Percentiles rank a stretch among this genome's conserved stretches.
Conservation (phyloP, 2,113 vertebrate genomes). For the Cyanoliseus patagonus region DNA sequence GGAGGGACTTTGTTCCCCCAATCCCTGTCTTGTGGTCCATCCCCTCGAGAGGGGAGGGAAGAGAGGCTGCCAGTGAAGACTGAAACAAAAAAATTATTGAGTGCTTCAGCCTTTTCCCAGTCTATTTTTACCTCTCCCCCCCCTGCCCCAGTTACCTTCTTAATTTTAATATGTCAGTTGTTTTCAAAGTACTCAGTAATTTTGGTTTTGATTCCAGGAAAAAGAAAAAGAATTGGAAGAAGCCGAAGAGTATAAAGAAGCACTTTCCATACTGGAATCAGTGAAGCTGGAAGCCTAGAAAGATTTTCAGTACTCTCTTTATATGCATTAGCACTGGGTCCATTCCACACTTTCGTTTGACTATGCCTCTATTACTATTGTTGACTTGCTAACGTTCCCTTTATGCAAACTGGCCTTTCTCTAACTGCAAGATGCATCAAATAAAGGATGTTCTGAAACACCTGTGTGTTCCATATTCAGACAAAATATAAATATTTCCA, state of each 20-base stretch:
- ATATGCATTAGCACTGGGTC: conserved; percentile 68
- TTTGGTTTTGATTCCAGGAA: conserved; percentile 81
- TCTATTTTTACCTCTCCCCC: not conserved
- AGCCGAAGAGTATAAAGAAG: conserved; percentile 90
- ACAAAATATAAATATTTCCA: not conserved
- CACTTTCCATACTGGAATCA: conserved; percentile 84
- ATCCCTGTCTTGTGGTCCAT: not conserved
- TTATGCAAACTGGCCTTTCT: conserved; percentile 61
- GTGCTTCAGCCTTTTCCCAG: not conserved
- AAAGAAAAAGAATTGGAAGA: conserved; percentile 89
- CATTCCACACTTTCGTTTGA: conserved; percentile 81
- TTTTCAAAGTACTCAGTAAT: conserved; percentile 7
- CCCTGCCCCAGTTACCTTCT: not conserved
- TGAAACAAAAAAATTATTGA: not conserved
- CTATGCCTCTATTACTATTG: conserved; percentile 49
- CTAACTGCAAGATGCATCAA: conserved; percentile 58
- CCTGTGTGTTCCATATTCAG: conserved; percentile 55
- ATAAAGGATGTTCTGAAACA: conserved; percentile 68
- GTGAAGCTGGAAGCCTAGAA: conserved; percentile 90
- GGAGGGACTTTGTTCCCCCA: not conserved
- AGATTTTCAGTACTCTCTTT: conserved; percentile 58
- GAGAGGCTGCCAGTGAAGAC: not conserved
- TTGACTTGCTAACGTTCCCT: conserved; percentile 53
- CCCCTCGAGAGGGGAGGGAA: not conserved
- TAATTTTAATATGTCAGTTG: not conserved